phyloP scores from a whole-genome alignment of 2,113 vertebrate genomes.

The Pyrgilauda ruficollis region DNA sequence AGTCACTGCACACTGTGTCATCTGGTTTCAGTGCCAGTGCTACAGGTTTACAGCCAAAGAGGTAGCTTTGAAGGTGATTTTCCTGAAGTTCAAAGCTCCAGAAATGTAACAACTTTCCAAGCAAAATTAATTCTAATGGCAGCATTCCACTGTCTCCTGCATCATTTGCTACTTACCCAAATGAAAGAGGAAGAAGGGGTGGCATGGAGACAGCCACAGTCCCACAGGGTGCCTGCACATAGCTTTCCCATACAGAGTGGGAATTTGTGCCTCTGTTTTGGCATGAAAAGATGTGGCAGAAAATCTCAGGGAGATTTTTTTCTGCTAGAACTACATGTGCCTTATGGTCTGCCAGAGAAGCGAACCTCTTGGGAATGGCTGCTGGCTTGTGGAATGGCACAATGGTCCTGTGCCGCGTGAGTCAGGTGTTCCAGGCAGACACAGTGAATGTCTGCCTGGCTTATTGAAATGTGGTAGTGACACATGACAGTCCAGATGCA shows the following conservation, averaged over 20 bases:
- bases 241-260: background rate
- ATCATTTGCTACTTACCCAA: background rate
- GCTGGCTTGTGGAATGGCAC: background rate
- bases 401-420: rapidly evolving
- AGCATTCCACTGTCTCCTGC: background rate
- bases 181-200: background rate
- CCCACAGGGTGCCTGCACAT: background rate
- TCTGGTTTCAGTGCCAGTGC: background rate
- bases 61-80: background rate
- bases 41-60: background rate
- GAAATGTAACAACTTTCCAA: background rate
- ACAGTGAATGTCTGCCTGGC: rapidly evolving
- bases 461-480: background rate
- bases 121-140: background rate
- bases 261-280: background rate
- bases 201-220: background rate
- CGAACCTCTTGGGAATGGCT: background rate
- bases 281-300: background rate
- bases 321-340: background rate
- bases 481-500: background rate
- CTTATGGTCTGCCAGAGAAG: background rate
- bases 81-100: constrained; percentile 18
- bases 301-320: background rate
- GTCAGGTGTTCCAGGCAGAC: background rate
- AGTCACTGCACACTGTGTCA: background rate